Conservation (phyloP, 2,797 vertebrate species). For the Diglossa cyanea region DNA sequence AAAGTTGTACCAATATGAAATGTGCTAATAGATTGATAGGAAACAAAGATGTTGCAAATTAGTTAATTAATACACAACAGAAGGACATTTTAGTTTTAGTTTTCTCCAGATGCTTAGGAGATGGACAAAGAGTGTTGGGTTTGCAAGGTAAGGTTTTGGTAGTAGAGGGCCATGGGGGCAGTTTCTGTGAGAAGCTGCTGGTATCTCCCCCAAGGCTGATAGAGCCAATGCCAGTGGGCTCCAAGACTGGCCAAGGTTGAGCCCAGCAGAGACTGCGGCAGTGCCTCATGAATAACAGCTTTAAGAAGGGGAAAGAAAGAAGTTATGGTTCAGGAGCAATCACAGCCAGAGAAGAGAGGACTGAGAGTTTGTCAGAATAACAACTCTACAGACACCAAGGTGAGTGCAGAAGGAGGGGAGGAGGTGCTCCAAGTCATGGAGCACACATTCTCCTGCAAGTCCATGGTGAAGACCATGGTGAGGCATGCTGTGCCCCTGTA, state of each 20-base stretch:
- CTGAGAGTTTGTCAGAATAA: not conserved
- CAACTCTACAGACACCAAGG: not conserved
- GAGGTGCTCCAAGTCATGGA: rapidly evolving
- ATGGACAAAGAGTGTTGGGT: not conserved
- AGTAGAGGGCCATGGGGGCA: not conserved
- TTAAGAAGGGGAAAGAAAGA: not conserved
- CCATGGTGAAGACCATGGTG: not conserved
- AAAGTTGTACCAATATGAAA: not conserved
- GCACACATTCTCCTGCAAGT: not conserved
- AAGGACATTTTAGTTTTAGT: not conserved
- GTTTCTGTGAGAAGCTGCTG: not conserved
- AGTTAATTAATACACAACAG: not conserved
- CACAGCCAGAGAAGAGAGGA: not conserved
- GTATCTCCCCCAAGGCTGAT: not conserved
- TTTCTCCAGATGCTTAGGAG: not conserved
- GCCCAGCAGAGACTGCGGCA: not conserved
- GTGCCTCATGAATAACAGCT: not conserved
- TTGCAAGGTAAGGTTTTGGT: not conserved
- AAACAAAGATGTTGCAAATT: not conserved
- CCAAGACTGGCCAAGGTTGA: not conserved
- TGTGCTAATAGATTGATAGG: not conserved
- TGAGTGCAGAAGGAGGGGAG: not conserved
- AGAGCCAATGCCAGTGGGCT: rapidly evolving
- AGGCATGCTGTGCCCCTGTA: not conserved
- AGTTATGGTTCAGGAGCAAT: not conserved